Conservation (phyloP, 2,113 vertebrate genomes). For the Epinephelus cyanopodus region DNA sequence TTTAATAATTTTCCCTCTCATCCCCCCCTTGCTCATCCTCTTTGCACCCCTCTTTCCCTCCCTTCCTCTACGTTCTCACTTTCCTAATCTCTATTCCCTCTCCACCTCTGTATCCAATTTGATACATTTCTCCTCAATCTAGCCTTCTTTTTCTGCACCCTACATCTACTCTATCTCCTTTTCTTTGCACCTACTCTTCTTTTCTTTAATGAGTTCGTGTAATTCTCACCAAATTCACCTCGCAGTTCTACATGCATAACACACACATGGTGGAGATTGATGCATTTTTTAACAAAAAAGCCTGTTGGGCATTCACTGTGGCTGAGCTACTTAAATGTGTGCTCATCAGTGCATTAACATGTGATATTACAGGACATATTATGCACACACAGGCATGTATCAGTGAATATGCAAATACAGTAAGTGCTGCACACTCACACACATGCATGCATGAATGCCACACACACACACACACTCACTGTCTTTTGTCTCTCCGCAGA, state of each 20-base stretch:
- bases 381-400: slow-evolving; percentile 2
- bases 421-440: neutral
- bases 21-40: slow-evolving; percentile 39
- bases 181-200: neutral
- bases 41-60: slow-evolving; percentile 33
- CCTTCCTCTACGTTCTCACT: slow-evolving; percentile 31
- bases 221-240: slow-evolving; percentile 13
- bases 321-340: slow-evolving; percentile 20
- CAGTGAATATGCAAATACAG: neutral
- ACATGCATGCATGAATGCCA: neutral
- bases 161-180: neutral
- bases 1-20: slow-evolving; percentile 61
- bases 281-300: slow-evolving; percentile 20
- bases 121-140: slow-evolving; percentile 34
- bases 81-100: slow-evolving; percentile 52
- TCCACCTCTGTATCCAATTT: slow-evolving; percentile 28
- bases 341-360: slow-evolving; percentile 9
- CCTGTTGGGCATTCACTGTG: neutral
- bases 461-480: too few species aligned
- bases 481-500: neutral
- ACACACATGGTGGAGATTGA: neutral
- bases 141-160: neutral
- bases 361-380: neutral
- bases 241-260: slow-evolving; percentile 24
- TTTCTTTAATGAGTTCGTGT: slow-evolving; percentile 26